Evolutionary conservation across 1,140 invertebrate genomes (phyloP), one percentile per base, ranked within the genome.

Genomic region (Anadara kagoshimensis): DNA sequence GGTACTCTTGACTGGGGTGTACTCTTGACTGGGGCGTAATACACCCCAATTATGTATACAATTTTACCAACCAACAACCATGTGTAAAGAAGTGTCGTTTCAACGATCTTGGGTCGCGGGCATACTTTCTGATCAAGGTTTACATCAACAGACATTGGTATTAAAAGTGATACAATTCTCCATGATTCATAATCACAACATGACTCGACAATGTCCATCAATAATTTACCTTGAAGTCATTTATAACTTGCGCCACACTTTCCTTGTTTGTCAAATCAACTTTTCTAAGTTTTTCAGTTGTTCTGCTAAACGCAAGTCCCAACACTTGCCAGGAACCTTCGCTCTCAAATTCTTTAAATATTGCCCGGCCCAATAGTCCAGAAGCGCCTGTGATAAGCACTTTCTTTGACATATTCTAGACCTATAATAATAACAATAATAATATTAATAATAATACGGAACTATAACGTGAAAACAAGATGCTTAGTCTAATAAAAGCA

Each of bases 341-440:
- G 29, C 73, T 45, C 51, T 79, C 61, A 80, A 91, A 90, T 43
- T 82, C 80, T 57, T 80, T 76, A 16, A 85, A 69, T 10, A 91
- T 69, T 22, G 89, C 85, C 76, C 91, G 80, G 0, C 91, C 91
- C 14, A 92, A 81, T 14, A 92, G 72, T 1, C 91, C 91, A 7
- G 91, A 92, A 2, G 90, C 91, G 44, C 91, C 91, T 53, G 91
- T 92, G 8, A 92, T 81, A 36, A 92, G 43, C 49, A 86, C 80
- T 45, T 67, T 78, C 54, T 80, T 86, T 12, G 62, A 57, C 76
- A 79, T 82, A 7, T 16, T 24, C 54, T 56, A 14, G 24, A 56
- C 29, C 29, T 36, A 3, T 36, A 36, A 36, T 36, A 36, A 36
- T 36, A 36, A 36, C 7, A 36, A 36, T 36, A 36, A 36, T 36